Conservation (phyloP, 2,797 vertebrate genomes). For the Crossoptilon crossoptilon region DNA sequence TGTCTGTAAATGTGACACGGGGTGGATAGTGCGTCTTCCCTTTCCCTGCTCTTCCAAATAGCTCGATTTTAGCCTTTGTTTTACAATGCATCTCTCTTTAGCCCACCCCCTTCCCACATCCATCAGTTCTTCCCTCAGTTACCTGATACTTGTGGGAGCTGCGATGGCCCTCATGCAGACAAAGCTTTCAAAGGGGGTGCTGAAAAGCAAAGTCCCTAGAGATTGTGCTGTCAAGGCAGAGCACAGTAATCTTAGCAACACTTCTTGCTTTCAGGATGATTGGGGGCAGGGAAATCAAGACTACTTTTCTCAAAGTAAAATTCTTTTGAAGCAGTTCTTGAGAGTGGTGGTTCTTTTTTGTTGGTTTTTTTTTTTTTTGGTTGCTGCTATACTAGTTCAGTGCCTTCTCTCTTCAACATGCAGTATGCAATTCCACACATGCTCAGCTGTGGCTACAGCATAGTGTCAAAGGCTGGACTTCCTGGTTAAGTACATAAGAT, state of each 20-base stretch:
- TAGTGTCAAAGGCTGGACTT: slow-evolving; percentile 57
- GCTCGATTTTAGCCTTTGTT: slow-evolving; percentile 74
- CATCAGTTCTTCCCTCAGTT: slow-evolving; percentile 83
- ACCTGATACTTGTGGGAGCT: slow-evolving; percentile 98
- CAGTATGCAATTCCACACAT: neutral
- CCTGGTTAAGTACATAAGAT: slow-evolving; percentile 63
- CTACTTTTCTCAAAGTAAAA: slow-evolving; percentile 9
- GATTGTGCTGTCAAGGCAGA: slow-evolving; percentile 74
- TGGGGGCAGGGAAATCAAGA: slow-evolving; percentile 36
- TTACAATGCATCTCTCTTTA: slow-evolving; percentile 62
- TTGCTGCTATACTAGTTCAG: neutral
- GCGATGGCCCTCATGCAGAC: slow-evolving; percentile 88
- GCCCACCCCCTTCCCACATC: slow-evolving; percentile 70
- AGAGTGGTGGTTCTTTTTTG: neutral
- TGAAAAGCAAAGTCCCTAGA: slow-evolving; percentile 91
- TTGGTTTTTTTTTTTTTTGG: neutral
- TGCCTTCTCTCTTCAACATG: neutral
- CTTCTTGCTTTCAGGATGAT: slow-evolving; percentile 53
- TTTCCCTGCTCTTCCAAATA: slow-evolving; percentile 62
- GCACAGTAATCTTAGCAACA: slow-evolving; percentile 79
- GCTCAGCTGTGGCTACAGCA: neutral
- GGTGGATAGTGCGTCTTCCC: slow-evolving; percentile 59
- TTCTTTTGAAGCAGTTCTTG: slow-evolving; percentile 33
- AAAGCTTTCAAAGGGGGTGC: slow-evolving; percentile 93
- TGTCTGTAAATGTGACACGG: slow-evolving; percentile 80